A percentile compares a stretch with the other conserved stretches of the same genome.
These are phyloP conservation scores for Cryptoblepharus egeriae DNA, from an alignment of 2,797 vertebrate species.

Conservation along the genomic window DNA sequence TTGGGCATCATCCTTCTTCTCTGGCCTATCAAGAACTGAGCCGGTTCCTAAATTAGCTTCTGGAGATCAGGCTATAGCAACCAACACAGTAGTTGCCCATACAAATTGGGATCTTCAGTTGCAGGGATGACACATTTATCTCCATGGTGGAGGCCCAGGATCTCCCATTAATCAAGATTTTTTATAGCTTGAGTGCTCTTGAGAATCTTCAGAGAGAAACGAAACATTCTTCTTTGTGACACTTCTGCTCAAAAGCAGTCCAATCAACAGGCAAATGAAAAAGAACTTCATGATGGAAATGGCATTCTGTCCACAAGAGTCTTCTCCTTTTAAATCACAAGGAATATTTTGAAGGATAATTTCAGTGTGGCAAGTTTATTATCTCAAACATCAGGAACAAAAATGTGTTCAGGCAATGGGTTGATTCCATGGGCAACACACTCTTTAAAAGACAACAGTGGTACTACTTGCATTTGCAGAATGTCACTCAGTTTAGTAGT, in stretches of 20 bases:
- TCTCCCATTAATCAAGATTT: slow-evolving; percentile 1
- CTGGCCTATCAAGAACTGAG: slow-evolving; percentile 14
- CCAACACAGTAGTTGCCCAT: slow-evolving; percentile 20
- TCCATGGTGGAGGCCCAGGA: slow-evolving; percentile 13
- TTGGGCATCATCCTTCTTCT: slow-evolving; percentile 1
- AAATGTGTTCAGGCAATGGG: not conserved
- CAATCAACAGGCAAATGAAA: slow-evolving; percentile 3
- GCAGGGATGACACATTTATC: slow-evolving; percentile 19
- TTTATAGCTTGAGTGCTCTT: slow-evolving; percentile 15
- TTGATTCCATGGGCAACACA: not conserved
- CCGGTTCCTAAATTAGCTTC: slow-evolving; percentile 34
- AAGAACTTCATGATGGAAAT: slow-evolving; percentile 13
- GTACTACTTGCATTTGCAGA: slow-evolving; percentile 37
- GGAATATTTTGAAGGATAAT: slow-evolving; percentile 12
- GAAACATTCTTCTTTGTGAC: slow-evolving; percentile 29
- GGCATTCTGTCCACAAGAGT: slow-evolving; percentile 16
- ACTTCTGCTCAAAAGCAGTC: slow-evolving; percentile 12
- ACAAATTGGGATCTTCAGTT: slow-evolving; percentile 32
- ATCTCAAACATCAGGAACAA: slow-evolving; percentile 6
- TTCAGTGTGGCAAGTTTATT: slow-evolving; percentile 34
- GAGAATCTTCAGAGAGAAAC: slow-evolving; percentile 42
- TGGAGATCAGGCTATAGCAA: slow-evolving; percentile 33
- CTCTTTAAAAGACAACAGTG: slow-evolving; percentile 9
- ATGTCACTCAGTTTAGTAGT: not conserved
- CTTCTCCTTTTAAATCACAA: slow-evolving; percentile 30